Conservation (phyloP, 2,888 invertebrate genomes). For the Clanis bilineata region DNA sequence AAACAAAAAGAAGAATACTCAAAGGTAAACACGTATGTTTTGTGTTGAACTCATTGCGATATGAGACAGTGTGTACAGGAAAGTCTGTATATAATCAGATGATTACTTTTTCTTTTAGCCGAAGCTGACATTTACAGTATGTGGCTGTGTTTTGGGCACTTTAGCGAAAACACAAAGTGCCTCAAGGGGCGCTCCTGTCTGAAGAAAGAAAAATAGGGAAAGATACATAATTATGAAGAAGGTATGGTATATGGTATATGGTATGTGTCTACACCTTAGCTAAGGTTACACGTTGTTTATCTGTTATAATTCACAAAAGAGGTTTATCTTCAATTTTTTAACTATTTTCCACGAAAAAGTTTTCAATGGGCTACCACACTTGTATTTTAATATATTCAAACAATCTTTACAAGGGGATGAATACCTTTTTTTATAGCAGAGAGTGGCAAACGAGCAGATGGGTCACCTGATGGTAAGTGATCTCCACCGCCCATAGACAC, state of each 20-base stretch:
- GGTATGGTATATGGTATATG: no score
- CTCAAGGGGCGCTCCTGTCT: background rate
- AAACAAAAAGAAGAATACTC: background rate
- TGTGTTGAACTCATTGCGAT: background rate
- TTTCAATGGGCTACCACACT: no score
- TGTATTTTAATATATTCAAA: no score
- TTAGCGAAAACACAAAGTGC: conserved; percentile 8
- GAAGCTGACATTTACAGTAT: background rate
- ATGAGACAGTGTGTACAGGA: background rate
- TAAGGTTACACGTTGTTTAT: background rate
- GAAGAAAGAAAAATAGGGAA: background rate
- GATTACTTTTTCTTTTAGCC: conserved; percentile 4
- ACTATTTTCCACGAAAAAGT: no score
- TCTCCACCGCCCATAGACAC: no score
- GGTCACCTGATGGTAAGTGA: no score
- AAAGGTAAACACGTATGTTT: background rate
- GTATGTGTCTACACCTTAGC: background rate
- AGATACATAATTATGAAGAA: background rate
- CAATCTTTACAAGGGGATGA: no score
- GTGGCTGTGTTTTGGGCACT: background rate
- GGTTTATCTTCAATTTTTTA: background rate
- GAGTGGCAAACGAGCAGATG: no score
- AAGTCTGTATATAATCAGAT: conserved; percentile 4
- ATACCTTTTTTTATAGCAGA: no score
- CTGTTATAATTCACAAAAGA: background rate